Conservation (phyloP, 2,888 invertebrate species). For the Erebia aethiops region DNA sequence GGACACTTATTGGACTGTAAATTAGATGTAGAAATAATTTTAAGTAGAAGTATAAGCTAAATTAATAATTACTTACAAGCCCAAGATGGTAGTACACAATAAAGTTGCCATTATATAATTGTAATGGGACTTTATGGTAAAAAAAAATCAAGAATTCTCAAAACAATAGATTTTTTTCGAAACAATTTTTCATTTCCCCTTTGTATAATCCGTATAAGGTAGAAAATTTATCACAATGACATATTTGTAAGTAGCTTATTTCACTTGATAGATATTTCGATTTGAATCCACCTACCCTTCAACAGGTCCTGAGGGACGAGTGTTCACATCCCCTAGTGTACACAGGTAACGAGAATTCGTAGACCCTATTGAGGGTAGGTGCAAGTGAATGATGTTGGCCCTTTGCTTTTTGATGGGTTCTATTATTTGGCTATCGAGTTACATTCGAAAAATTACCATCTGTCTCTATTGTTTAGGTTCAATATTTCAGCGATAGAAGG, state of each 20-base stretch:
- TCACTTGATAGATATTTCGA: slow-evolving; percentile 20
- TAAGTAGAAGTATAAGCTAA: too few species aligned
- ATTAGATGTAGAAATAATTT: too few species aligned
- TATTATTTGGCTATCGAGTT: neutral
- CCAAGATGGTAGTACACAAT: too few species aligned
- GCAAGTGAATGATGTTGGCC: neutral
- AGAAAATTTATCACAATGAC: slow-evolving; percentile 20
- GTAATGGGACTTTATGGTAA: too few species aligned
- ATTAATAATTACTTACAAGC: too few species aligned
- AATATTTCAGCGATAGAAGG: neutral
- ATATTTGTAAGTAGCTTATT: slow-evolving; percentile 13
- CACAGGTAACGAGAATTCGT: slow-evolving; percentile 16
- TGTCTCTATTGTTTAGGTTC: too few species aligned
- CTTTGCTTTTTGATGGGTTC: slow-evolving; percentile 2
- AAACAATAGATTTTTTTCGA: too few species aligned
- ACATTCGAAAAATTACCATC: neutral
- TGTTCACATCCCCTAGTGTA: slow-evolving; percentile 8
- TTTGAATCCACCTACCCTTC: slow-evolving; percentile 8
- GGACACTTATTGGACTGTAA: too few species aligned
- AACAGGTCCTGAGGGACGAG: slow-evolving; percentile 10
- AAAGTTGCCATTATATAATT: too few species aligned
- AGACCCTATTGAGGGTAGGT: neutral
- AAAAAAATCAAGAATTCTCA: too few species aligned
- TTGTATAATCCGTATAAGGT: neutral
- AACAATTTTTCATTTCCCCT: neutral